These are phyloP conservation scores for Brenthis daphne DNA, from an alignment of 2,888 invertebrate genomes.

Conservation along the genomic window DNA sequence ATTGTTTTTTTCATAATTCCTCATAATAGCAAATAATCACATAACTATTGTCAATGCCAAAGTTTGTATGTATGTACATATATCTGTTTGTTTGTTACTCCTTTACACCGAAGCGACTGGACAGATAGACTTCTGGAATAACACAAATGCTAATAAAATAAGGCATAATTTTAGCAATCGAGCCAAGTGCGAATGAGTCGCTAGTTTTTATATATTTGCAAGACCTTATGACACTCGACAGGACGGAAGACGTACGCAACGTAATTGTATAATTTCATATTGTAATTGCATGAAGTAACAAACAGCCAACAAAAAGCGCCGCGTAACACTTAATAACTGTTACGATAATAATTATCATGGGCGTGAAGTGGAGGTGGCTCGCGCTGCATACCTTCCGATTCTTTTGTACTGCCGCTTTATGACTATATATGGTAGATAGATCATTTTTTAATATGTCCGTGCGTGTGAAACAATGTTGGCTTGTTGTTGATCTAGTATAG, in stretches of 20 bases:
- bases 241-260: slow-evolving; percentile 7
- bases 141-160: no score
- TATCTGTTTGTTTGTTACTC: no score
- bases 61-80: no score
- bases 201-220: not conserved
- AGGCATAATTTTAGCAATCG: not conserved
- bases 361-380: not conserved
- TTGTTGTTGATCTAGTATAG: no score
- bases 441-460: no score
- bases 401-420: not conserved
- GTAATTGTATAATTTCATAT: slow-evolving; percentile 27
- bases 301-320: slow-evolving; percentile 28
- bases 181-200: not conserved
- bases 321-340: slow-evolving; percentile 32
- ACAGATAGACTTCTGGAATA: no score
- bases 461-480: no score
- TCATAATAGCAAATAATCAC: no score
- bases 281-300: slow-evolving; percentile 28
- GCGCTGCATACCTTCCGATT: not conserved
- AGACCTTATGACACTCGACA: not conserved
- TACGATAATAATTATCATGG: slow-evolving; percentile 21
- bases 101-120: no score
- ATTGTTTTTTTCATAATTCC: no score
- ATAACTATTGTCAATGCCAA: no score
- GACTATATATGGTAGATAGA: slow-evolving; percentile 4